These are phyloP conservation scores for Nymphalis urticae DNA, from an alignment of 2,888 invertebrate species.

Conservation along the genomic window DNA sequence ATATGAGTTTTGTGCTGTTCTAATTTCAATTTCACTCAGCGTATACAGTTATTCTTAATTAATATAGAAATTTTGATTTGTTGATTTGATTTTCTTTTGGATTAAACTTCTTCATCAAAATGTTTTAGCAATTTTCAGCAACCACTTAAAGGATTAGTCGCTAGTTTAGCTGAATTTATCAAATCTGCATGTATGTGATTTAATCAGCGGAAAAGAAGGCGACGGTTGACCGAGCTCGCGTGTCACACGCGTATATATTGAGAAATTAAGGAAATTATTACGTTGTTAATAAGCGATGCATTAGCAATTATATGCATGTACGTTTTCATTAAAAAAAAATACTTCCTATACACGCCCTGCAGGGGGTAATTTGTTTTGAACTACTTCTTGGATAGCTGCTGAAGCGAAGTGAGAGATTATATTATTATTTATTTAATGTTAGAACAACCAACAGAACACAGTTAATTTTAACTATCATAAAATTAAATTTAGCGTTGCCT, in stretches of 20 bases:
- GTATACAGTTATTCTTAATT: too few relatives aligned
- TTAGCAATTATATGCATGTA: slow-evolving; percentile 2
- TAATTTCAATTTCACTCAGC: too few relatives aligned
- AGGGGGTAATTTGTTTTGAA: too few relatives aligned
- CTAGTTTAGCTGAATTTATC: slow-evolving; percentile 20
- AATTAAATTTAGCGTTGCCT: too few relatives aligned
- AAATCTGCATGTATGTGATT: slow-evolving; percentile 19
- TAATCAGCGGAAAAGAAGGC: slow-evolving; percentile 31
- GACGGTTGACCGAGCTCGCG: slow-evolving; percentile 4
- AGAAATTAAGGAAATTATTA: slow-evolving; percentile 6
- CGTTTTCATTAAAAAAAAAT: neutral
- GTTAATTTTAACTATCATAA: too few relatives aligned
- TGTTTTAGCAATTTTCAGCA: neutral
- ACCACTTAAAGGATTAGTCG: slow-evolving; percentile 4
- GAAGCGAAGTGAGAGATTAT: too few relatives aligned
- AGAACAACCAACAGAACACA: too few relatives aligned
- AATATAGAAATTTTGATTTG: too few relatives aligned
- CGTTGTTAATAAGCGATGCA: slow-evolving; percentile 4
- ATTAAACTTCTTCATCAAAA: neutral
- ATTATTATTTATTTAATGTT: too few relatives aligned
- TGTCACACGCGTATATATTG: slow-evolving; percentile 18
- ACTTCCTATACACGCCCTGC: neutral
- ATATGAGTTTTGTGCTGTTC: neutral
- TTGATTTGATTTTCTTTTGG: too few relatives aligned
- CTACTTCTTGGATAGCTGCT: too few relatives aligned